Evolutionary conservation across 2,888 invertebrate species (phyloP).

Genomic region (Ormyrus labotus): DNA sequence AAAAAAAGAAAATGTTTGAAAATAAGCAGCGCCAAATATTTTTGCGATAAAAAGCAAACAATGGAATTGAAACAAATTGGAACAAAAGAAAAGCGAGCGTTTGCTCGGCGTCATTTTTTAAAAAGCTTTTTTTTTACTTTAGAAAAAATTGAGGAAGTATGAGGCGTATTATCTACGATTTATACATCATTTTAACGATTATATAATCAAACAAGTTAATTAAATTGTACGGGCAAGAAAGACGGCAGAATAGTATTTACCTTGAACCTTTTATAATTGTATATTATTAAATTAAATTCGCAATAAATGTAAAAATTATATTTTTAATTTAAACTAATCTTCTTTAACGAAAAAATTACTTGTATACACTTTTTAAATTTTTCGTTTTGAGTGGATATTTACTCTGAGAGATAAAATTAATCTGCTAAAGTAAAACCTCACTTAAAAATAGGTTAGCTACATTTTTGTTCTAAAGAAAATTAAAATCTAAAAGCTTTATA

Average conservation of each 20-base stretch:
- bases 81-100: no score
- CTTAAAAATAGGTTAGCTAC: no score
- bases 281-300: no score
- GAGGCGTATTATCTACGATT: slow-evolving; percentile 9
- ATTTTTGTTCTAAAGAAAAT: no score
- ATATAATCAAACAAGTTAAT: slow-evolving; percentile 36
- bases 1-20: background rate
- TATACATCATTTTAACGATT: slow-evolving; percentile 28
- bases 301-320: no score
- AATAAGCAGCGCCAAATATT: background rate
- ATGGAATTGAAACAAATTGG: no score
- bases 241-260: slow-evolving; percentile 31
- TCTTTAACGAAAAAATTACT: no score
- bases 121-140: slow-evolving; percentile 17
- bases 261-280: slow-evolving; percentile 7
- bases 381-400: no score
- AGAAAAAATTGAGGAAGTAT: slow-evolving; percentile 30
- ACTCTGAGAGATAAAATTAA: no score
- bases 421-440: no score
- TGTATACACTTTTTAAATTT: background rate
- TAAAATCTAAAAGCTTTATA: no score
- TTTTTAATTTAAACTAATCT: no score
- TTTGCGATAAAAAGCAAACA: background rate
- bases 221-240: slow-evolving; percentile 28
- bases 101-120: background rate